Conservation (phyloP, 2,113 vertebrate genomes). For the Tricholaema leucomelas region DNA sequence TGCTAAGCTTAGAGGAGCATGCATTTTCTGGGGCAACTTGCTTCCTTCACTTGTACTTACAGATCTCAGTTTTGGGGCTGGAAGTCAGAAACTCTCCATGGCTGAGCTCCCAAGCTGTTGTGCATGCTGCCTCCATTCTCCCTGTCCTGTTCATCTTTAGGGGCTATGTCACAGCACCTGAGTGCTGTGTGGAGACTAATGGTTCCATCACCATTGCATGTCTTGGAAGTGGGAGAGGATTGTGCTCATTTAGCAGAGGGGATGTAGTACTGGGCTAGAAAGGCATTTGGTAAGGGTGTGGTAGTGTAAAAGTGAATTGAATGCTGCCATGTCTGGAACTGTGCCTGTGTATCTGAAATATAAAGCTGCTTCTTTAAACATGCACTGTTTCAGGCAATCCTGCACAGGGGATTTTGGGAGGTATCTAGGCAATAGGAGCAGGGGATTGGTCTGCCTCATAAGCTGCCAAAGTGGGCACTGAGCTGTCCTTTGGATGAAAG, state of each 20-base stretch:
- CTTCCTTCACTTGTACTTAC: neutral
- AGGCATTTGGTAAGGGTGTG: neutral
- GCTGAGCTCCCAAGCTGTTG: neutral
- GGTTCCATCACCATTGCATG: neutral
- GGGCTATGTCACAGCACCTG: neutral
- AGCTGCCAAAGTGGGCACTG: neutral
- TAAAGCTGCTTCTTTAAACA: neutral
- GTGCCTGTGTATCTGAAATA: neutral
- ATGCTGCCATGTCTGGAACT: neutral
- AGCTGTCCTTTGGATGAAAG: neutral
- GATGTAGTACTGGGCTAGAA: neutral
- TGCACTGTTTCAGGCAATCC: neutral
- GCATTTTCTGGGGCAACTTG: neutral
- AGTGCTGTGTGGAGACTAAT: accelerated
- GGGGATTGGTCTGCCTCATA: neutral
- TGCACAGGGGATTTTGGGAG: neutral
- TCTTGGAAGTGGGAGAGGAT: neutral
- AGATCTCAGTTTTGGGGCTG: neutral
- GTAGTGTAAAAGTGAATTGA: neutral
- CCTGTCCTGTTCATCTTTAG: neutral
- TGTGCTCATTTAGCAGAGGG: neutral
- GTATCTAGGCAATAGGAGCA: neutral
- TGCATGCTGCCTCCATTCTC: neutral
- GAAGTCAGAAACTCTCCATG: neutral
- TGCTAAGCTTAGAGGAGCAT: neutral